Conservation (phyloP, 1,140 invertebrate species). For the Drosophila azteca region DNA sequence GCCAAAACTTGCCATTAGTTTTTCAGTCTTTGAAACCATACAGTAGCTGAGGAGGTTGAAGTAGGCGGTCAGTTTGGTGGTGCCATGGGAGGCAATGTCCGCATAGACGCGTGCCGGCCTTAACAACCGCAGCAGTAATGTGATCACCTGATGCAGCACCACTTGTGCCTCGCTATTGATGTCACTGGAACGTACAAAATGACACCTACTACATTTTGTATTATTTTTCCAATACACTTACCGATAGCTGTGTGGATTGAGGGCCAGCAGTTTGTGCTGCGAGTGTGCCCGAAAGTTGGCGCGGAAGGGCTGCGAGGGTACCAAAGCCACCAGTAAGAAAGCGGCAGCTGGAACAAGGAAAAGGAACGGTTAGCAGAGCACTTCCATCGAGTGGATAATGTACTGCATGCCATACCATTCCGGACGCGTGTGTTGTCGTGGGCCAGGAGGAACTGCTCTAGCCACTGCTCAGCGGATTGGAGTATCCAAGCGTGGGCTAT, state of each 20-base stretch:
- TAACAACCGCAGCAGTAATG: conserved; percentile 90
- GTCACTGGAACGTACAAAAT: conserved; percentile 70
- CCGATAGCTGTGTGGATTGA: conserved; percentile 76
- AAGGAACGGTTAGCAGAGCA: conserved; percentile 2
- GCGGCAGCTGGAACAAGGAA: conserved; percentile 88
- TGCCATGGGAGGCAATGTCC: conserved; percentile 92
- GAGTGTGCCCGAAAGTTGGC: conserved; percentile 89
- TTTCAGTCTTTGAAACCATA: conserved; percentile 94
- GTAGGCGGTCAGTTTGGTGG: conserved; percentile 95
- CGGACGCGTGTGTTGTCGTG: conserved; percentile 93
- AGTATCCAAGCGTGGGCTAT: conserved; percentile 95
- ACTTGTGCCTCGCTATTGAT: conserved; percentile 89
- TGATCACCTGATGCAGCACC: conserved; percentile 93
- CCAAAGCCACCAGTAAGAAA: conserved; percentile 92
- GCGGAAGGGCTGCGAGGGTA: conserved; percentile 94
- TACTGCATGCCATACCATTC: conserved; percentile 85
- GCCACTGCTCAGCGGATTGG: conserved; percentile 93
- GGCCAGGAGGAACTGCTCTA: conserved; percentile 94
- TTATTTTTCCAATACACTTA: conserved; percentile 21
- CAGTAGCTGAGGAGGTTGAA: conserved; percentile 96
- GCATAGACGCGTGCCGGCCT: conserved; percentile 93
- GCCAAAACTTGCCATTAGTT: conserved; percentile 90
- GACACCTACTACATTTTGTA: neutral
- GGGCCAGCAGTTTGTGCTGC: conserved; percentile 74
- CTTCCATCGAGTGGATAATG: neutral